Conservation (phyloP, 2,113 vertebrate genomes). For the Podarcis cretensis region DNA sequence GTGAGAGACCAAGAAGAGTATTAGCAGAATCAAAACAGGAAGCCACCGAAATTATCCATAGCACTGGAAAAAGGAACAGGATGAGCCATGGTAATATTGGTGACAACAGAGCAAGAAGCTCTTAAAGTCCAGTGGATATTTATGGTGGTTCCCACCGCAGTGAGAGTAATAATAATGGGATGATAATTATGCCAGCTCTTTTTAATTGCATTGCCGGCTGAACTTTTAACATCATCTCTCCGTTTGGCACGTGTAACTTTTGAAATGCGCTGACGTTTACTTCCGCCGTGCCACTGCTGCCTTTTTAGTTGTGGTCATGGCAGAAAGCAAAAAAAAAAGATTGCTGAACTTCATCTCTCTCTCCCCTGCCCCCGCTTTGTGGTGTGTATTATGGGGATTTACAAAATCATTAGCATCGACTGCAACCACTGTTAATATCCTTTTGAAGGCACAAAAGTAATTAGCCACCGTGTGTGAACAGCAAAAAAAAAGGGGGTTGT, state of each 20-base stretch:
- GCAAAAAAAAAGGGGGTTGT: neutral
- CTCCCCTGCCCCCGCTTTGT: neutral
- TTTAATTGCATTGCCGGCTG: neutral
- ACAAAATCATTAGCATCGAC: neutral
- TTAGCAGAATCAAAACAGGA: neutral
- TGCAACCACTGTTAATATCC: neutral
- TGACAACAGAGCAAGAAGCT: neutral
- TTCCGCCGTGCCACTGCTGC: neutral
- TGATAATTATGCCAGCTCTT: neutral
- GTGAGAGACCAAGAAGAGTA: neutral
- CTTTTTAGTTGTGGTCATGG: neutral
- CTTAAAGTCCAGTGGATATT: neutral
- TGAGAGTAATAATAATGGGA: neutral
- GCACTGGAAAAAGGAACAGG: neutral
- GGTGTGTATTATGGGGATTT: neutral
- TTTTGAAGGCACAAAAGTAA: neutral
- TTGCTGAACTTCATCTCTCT: neutral
- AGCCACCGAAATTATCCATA: neutral
- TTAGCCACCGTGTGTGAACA: neutral
- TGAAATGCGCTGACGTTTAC: neutral
- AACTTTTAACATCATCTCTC: neutral
- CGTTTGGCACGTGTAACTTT: neutral
- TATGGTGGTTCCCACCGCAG: neutral
- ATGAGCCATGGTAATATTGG: neutral
- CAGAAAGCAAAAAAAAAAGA: neutral